These are phyloP conservation scores for Drosophila leonis DNA, from an alignment of 2,888 invertebrate genomes.

Conservation along the genomic window DNA sequence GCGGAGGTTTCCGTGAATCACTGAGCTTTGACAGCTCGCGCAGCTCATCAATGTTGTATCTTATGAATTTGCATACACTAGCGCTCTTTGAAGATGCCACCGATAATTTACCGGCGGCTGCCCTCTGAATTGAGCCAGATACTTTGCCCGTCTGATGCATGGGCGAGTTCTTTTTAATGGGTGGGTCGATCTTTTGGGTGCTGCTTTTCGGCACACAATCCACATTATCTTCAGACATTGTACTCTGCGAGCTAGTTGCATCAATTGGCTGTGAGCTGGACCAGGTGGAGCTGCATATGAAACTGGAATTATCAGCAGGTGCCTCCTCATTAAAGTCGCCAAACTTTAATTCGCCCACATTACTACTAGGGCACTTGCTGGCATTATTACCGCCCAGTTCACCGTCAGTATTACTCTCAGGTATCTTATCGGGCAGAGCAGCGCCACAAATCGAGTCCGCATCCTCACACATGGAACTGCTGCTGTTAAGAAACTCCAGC, in stretches of 20 bases:
- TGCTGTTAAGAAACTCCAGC: conserved; percentile 81
- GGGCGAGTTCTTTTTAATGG: conserved; percentile 38
- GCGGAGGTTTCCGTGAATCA: conserved; percentile 73
- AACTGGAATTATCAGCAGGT: conserved; percentile 27
- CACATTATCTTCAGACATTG: conserved; percentile 44
- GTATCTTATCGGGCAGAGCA: background rate
- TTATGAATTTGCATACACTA: conserved; percentile 32
- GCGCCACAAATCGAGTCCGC: conserved; percentile 53
- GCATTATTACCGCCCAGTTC: background rate
- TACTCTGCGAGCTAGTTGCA: conserved; percentile 8
- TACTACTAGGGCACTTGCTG: conserved; percentile 27
- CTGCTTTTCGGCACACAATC: conserved; percentile 48
- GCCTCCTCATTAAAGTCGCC: conserved; percentile 74
- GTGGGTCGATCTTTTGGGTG: conserved; percentile 12
- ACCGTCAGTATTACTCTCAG: background rate
- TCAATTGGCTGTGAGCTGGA: conserved; percentile 47
- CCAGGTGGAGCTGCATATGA: conserved; percentile 73
- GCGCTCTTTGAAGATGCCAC: conserved; percentile 12
- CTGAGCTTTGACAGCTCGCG: conserved; percentile 68
- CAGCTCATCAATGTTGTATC: conserved; percentile 76
- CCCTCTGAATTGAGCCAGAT: conserved; percentile 4
- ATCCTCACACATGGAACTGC: conserved; percentile 80
- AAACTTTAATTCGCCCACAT: conserved; percentile 65
- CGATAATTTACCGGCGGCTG: conserved; percentile 11
- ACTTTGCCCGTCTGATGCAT: conserved; percentile 15